These are phyloP conservation scores for Heteromurus nitidus DNA, from an alignment of 2,888 invertebrate species.

Conservation along the genomic window DNA sequence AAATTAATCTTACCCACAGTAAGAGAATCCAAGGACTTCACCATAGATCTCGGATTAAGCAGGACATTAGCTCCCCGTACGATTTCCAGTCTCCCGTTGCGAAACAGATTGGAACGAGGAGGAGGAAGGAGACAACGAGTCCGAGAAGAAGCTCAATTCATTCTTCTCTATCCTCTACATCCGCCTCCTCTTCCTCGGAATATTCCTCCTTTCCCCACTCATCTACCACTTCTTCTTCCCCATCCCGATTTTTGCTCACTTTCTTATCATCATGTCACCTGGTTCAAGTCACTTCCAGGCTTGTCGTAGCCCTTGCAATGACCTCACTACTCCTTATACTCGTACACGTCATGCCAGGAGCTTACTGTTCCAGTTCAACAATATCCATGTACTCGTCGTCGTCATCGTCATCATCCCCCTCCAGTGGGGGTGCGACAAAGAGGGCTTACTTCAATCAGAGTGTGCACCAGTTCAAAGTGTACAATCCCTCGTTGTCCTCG, in stretches of 20 bases:
- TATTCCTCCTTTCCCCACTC: conserved; percentile 14
- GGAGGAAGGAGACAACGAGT: conserved; percentile 32
- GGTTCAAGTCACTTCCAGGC: conserved; percentile 61
- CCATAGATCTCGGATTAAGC: conserved; percentile 65
- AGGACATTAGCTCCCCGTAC: conserved; percentile 18
- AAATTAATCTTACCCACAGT: conserved; percentile 13
- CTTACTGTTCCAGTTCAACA: conserved; percentile 60
- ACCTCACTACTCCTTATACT: conserved; percentile 62
- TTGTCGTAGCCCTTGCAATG: conserved; percentile 67
- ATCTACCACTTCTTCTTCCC: conserved; percentile 38
- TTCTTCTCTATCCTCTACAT: conserved; percentile 25
- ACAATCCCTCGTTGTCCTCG: conserved; percentile 34
- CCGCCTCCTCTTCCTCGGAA: conserved; percentile 37
- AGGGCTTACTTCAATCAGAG: conserved; percentile 58
- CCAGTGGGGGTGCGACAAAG: conserved; percentile 52
- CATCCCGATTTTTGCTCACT: conserved; percentile 61
- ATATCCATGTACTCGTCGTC: conserved; percentile 33
- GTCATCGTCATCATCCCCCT: conserved; percentile 43
- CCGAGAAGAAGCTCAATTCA: conserved; percentile 49
- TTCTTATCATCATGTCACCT: conserved; percentile 61
- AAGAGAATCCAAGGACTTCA: conserved; percentile 50
- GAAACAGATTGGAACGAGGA: conserved; percentile 30
- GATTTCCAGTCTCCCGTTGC: conserved; percentile 35
- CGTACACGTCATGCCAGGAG: conserved; percentile 63
- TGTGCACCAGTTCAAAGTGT: conserved; percentile 17